Evolutionary conservation across 2,113 vertebrate species (phyloP).

Genomic region (Boleophthalmus pectinirostris): DNA sequence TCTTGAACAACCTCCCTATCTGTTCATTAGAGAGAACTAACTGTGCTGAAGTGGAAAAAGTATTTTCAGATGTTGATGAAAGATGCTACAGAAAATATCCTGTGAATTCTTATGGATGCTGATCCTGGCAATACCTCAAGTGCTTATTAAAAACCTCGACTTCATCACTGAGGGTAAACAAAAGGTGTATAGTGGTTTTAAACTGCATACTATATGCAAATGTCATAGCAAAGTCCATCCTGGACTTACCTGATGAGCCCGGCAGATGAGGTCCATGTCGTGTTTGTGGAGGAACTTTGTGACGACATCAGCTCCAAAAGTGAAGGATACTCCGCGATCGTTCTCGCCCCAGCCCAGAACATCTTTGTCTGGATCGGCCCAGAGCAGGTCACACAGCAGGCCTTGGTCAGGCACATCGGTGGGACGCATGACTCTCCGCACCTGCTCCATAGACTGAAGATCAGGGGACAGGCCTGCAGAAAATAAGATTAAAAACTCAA

Average conservation of each 20-base stretch:
- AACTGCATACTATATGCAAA: neutral
- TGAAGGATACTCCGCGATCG: conserved; percentile 94
- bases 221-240: neutral
- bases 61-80: conserved; percentile 3
- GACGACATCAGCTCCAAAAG: conserved; percentile 93
- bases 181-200: neutral
- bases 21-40: conserved; percentile 16
- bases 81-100: conserved; percentile 1
- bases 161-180: neutral
- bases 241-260: conserved; percentile 90
- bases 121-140: neutral
- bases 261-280: conserved; percentile 95
- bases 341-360: conserved; percentile 98
- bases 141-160: neutral
- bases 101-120: conserved; percentile 11
- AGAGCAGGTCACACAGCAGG: conserved; percentile 92
- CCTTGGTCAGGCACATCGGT: conserved; percentile 97
- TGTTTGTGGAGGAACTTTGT: conserved; percentile 98
- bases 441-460: conserved; percentile 97
- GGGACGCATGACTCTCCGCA: conserved; percentile 93
- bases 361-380: conserved; percentile 96
- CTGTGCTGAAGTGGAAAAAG: neutral
- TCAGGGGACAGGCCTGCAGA: conserved; percentile 88
- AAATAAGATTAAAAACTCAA: neutral
- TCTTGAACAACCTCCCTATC: neutral